Conservation (phyloP, 2,888 invertebrate genomes). For the Drosophila mulleri region DNA sequence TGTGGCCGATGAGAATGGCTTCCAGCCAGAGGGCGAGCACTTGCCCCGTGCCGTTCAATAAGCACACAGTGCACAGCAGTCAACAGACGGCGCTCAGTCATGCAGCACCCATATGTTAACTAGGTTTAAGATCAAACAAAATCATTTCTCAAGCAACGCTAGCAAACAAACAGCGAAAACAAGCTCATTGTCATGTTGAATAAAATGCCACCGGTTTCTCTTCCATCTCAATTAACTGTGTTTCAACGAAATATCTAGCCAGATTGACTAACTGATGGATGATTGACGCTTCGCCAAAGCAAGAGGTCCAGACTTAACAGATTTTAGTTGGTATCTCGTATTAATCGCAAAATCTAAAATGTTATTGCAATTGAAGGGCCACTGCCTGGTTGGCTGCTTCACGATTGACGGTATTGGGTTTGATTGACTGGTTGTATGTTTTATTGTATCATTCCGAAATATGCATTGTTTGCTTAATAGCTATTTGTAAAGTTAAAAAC, state of each 20-base stretch:
- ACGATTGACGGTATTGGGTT: no score
- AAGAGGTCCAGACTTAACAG: no score
- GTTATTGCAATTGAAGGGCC: no score
- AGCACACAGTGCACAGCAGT: background rate
- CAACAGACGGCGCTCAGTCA: background rate
- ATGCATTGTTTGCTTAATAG: no score
- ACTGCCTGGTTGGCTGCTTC: no score
- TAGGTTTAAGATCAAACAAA: slow-evolving; percentile 45
- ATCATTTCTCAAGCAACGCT: slow-evolving; percentile 7
- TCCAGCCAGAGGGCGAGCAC: slow-evolving; percentile 85
- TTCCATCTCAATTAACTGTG: slow-evolving; percentile 6
- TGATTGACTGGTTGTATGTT: no score
- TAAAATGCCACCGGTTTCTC: slow-evolving; percentile 10
- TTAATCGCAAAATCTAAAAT: no score
- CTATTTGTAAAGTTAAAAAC: background rate
- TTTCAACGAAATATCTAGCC: no score
- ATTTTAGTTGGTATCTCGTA: no score
- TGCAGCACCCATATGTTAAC: slow-evolving; percentile 69
- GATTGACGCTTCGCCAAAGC: no score
- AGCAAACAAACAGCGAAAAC: background rate
- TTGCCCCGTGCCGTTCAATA: slow-evolving; percentile 79
- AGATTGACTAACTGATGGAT: background rate
- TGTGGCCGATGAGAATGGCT: slow-evolving; percentile 84
- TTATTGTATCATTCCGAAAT: no score
- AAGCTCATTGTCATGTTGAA: slow-evolving; percentile 10